These are phyloP conservation scores for Nannoperca australis DNA, from an alignment of 2,797 vertebrate genomes.

Conservation along the genomic window DNA sequence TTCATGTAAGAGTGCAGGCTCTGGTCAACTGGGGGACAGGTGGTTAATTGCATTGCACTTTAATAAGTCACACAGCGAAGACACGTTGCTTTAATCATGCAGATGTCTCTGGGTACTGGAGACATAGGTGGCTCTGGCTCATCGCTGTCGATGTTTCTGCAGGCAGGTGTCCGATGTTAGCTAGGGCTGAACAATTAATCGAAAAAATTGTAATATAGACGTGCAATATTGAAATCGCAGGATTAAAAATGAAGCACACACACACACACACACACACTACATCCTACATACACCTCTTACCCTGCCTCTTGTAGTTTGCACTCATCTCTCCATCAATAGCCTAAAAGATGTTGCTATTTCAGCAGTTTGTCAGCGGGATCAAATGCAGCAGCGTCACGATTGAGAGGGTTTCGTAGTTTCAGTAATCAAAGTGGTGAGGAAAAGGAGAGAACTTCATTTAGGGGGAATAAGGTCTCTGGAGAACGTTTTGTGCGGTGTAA, in stretches of 20 bases:
- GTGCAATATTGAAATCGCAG: too few relatives aligned
- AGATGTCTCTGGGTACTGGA: constrained; percentile 61
- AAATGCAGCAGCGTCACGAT: constrained; percentile 41
- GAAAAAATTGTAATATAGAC: too few relatives aligned
- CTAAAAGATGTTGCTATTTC: constrained; percentile 63
- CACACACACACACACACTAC: neutral
- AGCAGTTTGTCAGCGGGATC: constrained; percentile 64
- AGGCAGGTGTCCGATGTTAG: constrained; percentile 44
- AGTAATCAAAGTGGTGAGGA: constrained; percentile 65
- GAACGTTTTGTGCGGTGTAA: constrained; percentile 68
- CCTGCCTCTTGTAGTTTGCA: constrained; percentile 24
- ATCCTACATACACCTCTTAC: constrained; percentile 1
- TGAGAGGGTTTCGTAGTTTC: constrained; percentile 45
- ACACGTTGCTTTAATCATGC: constrained; percentile 76
- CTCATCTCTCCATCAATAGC: constrained; percentile 38
- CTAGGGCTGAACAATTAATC: neutral
- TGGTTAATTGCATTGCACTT: constrained; percentile 82
- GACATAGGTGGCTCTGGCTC: constrained; percentile 55
- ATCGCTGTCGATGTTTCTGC: constrained; percentile 58
- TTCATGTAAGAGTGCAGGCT: constrained; percentile 64
- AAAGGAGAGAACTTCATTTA: constrained; percentile 64
- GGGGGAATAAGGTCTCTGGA: constrained; percentile 58
- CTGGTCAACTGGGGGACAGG: constrained; percentile 75
- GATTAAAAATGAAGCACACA: too few relatives aligned
- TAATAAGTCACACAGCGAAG: constrained; percentile 81